Conservation (phyloP, 2,113 vertebrate genomes). For the Machaerirhynchus nigripectus region DNA sequence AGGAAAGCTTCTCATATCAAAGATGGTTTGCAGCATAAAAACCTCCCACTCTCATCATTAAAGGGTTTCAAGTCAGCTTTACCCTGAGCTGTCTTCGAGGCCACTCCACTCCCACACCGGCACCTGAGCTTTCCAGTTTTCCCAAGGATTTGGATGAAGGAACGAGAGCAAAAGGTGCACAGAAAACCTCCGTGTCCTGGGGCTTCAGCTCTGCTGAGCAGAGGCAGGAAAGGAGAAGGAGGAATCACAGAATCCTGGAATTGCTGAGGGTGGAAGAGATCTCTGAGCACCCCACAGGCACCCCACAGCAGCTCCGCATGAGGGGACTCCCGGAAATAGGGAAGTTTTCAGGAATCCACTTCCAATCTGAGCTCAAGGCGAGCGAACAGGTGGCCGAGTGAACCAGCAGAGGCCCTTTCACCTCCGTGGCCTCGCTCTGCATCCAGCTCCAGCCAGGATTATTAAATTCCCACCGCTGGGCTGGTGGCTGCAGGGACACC, state of each 20-base stretch:
- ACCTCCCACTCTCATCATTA: not conserved
- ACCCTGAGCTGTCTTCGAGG: not conserved
- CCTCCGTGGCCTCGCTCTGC: not conserved
- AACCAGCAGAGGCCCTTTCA: slow-evolving; percentile 47
- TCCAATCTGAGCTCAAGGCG: slow-evolving; percentile 16
- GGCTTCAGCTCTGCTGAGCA: not conserved
- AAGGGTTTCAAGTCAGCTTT: not conserved
- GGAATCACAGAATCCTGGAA: not conserved
- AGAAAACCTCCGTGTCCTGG: accelerated
- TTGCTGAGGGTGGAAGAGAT: not conserved
- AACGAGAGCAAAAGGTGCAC: accelerated
- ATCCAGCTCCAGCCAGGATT: not conserved
- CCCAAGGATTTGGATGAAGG: not conserved
- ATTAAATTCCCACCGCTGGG: slow-evolving; percentile 35
- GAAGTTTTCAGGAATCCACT: not conserved
- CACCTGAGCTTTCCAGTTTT: not conserved
- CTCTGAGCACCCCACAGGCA: not conserved
- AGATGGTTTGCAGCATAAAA: not conserved
- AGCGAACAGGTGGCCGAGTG: slow-evolving; percentile 59
- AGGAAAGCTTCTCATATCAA: not conserved
- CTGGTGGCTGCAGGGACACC: not conserved
- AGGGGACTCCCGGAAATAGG: not conserved
- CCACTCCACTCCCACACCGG: not conserved
- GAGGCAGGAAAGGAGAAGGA: not conserved
- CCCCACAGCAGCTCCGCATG: not conserved